Base-by-base conservation (phyloP, 2,797 vertebrate species). In the Acanthornis magna region DNA sequence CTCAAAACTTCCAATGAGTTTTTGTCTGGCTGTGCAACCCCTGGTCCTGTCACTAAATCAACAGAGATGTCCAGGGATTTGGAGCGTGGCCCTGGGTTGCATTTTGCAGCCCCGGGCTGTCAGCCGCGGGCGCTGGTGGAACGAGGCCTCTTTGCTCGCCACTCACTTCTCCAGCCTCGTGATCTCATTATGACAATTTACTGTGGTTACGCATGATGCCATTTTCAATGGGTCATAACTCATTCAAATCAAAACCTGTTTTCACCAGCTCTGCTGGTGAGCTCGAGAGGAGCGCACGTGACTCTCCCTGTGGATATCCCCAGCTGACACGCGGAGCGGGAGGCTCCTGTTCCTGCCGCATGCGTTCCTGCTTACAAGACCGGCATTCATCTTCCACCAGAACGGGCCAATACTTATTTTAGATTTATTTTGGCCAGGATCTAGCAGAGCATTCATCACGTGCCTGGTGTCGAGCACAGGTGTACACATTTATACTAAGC, bases 201-300 rank as follows among this genome's bases (percentile, higher is more conserved):
- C 92, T 91, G 89, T 86, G 91, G 92, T 92, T 83, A 93, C 47
- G 47, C 91, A 81, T 84, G 85, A 95, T 95, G 94, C 91, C 95
- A 55, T 93, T 96, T 93, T 92, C 95, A 95, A 92, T 90, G 94
- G 95, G 93, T 96, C 87, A 88, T 88, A 95, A 93, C 91, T 96
- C 92, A 91, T 96, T 95, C 96, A 84, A 89, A 96, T 95, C 96
- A 95, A 94, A 96, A 94, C 94, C 96, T 95, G 95, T 91, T 96
- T 89, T 96, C 75, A 88, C 91, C 89, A 96, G 95, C 91, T 38
- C 78, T 3, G 72, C 74, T 95, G 91, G 83, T 86, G 88, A 89
- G 83, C 90, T 61, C 1, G 7, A 60, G 54, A 61, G 90, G 66
- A 47, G 55, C 0, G 7, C 93, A 86, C 73, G 63, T 94, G 91